These are phyloP conservation scores for Diphyllodes magnificus DNA, from an alignment of 2,113 vertebrate species.

Conservation along the genomic window DNA sequence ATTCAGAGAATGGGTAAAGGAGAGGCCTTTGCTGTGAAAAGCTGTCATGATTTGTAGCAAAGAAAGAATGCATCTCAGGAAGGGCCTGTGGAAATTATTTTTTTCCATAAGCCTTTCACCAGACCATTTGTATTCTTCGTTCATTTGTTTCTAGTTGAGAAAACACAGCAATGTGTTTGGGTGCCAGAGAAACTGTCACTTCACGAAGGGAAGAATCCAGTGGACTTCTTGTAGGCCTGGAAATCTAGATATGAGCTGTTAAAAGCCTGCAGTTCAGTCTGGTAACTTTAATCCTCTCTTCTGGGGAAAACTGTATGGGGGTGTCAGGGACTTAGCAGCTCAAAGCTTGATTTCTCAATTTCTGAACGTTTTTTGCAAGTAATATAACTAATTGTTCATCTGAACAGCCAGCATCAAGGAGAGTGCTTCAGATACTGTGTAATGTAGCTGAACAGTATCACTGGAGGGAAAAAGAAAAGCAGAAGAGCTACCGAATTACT, in stretches of 20 bases:
- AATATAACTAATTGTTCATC: neutral
- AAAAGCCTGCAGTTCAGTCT: neutral
- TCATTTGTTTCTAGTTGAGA: conserved; percentile 38
- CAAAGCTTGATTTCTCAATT: neutral
- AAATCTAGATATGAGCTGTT: neutral
- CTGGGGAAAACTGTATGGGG: neutral
- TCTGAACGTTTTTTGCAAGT: neutral
- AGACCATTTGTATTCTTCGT: conserved; percentile 24
- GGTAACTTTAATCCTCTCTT: neutral
- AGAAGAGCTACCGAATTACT: neutral
- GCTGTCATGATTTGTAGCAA: neutral
- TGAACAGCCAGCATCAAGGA: fast-evolving
- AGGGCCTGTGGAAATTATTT: neutral
- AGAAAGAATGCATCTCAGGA: conserved; percentile 3
- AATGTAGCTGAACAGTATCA: neutral
- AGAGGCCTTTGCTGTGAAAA: neutral
- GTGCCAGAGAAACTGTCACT: conserved; percentile 9
- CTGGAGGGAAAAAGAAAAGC: neutral
- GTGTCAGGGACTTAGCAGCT: neutral
- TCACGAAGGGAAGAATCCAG: neutral
- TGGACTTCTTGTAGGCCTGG: neutral
- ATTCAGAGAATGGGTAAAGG: neutral
- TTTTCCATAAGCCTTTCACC: conserved; percentile 7
- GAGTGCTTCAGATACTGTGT: neutral
- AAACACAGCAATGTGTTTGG: neutral